Evolutionary conservation across 2,113 vertebrate species (phyloP).

Genomic region (Ptyas mucosa): DNA sequence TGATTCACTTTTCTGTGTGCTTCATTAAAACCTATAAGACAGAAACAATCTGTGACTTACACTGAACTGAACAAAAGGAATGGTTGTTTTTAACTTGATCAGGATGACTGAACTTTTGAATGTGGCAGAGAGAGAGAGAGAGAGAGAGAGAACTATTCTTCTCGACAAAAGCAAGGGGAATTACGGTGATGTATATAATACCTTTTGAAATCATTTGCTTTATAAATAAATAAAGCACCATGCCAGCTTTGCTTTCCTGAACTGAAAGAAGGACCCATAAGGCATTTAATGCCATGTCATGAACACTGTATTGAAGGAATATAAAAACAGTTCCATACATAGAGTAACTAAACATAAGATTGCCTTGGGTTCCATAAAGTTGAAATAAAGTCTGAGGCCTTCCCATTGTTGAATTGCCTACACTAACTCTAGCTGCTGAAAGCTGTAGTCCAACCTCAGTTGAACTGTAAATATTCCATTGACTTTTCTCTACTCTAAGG

Average conservation of each 20-base stretch:
- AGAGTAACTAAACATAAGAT: neutral
- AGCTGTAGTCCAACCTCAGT: neutral
- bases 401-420: neutral
- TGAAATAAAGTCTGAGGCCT: neutral
- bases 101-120: neutral
- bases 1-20: neutral
- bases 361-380: neutral
- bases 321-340: neutral
- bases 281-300: neutral
- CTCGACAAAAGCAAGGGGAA: neutral
- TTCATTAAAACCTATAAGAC: neutral
- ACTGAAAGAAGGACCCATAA: neutral
- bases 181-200: neutral
- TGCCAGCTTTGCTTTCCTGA: neutral
- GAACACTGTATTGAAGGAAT: neutral
- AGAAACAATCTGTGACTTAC: neutral
- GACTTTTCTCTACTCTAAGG: neutral
- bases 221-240: neutral
- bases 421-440: neutral
- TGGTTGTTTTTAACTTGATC: neutral
- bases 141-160: neutral
- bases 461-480: neutral
- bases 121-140: neutral
- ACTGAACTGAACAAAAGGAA: neutral
- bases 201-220: neutral